phyloP scores from a whole-genome alignment of 2,113 vertebrate species.

The Gallinago media region DNA sequence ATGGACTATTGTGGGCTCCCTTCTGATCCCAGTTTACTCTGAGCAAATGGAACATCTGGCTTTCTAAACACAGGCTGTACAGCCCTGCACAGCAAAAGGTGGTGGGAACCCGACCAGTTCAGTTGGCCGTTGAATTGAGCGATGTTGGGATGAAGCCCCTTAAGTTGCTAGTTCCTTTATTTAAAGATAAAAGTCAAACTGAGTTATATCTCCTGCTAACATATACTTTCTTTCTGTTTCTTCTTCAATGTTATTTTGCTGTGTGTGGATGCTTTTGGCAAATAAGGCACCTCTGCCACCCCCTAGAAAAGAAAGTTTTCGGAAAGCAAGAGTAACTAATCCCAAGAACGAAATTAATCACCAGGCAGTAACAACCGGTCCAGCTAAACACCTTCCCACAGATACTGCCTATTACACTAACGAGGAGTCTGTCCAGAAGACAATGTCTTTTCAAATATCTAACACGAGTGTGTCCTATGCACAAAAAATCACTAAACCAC shows the following conservation, averaged over 20 bases:
- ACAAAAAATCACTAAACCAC: constrained; percentile 73
- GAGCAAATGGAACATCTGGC: neutral
- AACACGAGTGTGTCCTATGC: constrained; percentile 81
- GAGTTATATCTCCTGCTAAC: constrained; percentile 72
- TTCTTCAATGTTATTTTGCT: constrained; percentile 75
- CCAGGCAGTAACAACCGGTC: constrained; percentile 41
- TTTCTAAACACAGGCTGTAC: neutral
- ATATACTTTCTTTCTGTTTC: constrained; percentile 79
- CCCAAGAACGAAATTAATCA: constrained; percentile 56
- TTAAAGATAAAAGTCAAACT: constrained; percentile 19
- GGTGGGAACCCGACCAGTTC: neutral
- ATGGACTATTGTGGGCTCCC: neutral
- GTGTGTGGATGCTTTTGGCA: constrained; percentile 78
- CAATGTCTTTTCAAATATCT: constrained; percentile 80
- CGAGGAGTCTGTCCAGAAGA: constrained; percentile 69
- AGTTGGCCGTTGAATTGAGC: neutral
- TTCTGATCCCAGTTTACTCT: neutral
- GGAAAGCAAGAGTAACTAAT: constrained; percentile 70
- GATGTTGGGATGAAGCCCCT: neutral
- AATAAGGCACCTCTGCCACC: constrained; percentile 84
- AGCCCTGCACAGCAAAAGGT: neutral
- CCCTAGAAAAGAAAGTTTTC: constrained; percentile 87
- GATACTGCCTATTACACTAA: constrained; percentile 56
- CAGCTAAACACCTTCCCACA: constrained; percentile 13
- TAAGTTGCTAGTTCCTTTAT: constrained; percentile 15